Evolutionary conservation across 2,113 vertebrate species (phyloP), one percentile per base, ranked within the genome.

Genomic region (Rhinolophus sinicus): DNA sequence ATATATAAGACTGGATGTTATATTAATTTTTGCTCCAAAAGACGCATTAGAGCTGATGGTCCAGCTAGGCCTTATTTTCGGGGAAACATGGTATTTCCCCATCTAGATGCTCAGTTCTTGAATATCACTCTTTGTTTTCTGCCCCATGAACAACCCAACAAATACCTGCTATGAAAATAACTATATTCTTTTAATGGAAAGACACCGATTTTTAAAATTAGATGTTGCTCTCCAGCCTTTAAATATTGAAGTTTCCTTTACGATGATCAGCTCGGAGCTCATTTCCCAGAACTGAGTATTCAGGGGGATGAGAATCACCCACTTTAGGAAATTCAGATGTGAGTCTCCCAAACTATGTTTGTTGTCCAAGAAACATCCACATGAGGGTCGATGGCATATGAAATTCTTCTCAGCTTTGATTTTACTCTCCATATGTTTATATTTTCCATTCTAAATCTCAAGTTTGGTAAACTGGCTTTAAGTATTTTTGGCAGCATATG

Each of bases 361-460:
- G 19, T 56, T 90, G 77, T 56, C 56, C 28, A 38, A 15, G 52
- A 85, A 72, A 58, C 52, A 16, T 6, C 18, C 72, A 28, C 2
- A 0, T 24, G 33, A 16, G 18, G 54, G 12, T 75, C 50, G 78
- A 9, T 0, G 19, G 26, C 13, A 14, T 18, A 2, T 33, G 22
- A 18, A n/a, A 38, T 85, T 24, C 35, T 18, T 65, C 58, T 81
- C 40, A 28, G 50, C 67, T 65, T 10, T 6, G 6, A 70, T 67
- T 69, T 56, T 33, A 56, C n/a, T 28, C 22, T 80, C 44, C 28
- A 6, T 4, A 24, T 50, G 62, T 18, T 73, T 56, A 9, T 7
- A 30, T 44, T 89, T 90, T 82, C 28, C 64, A 86, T 16, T 24
- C n/a, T 40, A 69, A 78, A n/a, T 35, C 16, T 92, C 73, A 80